Conservation (phyloP, 2,888 invertebrate genomes). For the Geophilus truncorum region DNA sequence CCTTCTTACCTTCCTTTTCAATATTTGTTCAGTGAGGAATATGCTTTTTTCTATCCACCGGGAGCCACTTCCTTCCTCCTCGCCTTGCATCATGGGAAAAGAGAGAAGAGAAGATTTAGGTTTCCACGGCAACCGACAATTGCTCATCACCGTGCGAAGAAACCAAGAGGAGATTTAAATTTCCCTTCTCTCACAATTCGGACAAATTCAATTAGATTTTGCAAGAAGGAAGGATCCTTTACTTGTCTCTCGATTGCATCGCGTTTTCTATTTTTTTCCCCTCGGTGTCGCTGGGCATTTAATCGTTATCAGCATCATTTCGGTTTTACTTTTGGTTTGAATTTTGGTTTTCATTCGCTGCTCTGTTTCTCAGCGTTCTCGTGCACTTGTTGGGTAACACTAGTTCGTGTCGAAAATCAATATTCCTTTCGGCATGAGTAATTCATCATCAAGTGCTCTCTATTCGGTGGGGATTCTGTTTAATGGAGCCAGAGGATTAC, state of each 20-base stretch:
- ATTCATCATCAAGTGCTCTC: conserved; percentile 16
- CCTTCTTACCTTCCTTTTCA: neutral
- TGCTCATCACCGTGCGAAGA: conserved; percentile 10
- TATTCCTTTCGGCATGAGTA: conserved; percentile 16
- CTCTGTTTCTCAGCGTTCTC: too few species aligned
- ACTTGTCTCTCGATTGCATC: neutral
- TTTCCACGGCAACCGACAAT: conserved; percentile 5
- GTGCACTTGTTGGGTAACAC: neutral
- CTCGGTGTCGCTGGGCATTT: too few species aligned
- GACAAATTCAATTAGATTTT: conserved; percentile 14
- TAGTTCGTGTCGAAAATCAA: neutral
- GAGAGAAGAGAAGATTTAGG: conserved; percentile 11
- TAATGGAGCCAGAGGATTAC: conserved; percentile 1
- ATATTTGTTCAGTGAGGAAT: neutral
- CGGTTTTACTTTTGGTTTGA: neutral
- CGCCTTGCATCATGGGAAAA: neutral
- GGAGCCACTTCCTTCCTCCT: conserved; percentile 9
- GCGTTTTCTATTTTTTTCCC: neutral
- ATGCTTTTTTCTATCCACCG: conserved; percentile 1
- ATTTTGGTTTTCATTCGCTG: neutral
- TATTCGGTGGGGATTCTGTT: conserved; percentile 8
- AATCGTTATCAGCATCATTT: neutral
- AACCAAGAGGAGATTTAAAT: conserved; percentile 12
- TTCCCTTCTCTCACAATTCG: conserved; percentile 9
- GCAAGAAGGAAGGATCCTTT: neutral